Conservation (phyloP, 30 jellyfish, hydroid and myxozoan species). For the Hydractinia echinata region DNA sequence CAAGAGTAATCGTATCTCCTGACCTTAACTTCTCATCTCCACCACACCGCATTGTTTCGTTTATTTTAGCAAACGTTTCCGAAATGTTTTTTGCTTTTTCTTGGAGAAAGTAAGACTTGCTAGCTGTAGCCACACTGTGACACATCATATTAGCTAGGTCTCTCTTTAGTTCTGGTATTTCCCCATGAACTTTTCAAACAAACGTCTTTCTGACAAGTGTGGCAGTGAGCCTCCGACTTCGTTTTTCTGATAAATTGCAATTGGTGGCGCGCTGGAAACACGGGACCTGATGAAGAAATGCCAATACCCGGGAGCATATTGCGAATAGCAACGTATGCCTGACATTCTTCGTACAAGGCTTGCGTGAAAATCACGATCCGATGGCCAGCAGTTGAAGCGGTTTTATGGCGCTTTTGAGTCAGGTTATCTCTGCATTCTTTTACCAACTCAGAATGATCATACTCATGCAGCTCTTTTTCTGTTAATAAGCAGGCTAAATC, state of each 20-base stretch:
- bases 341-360: not conserved
- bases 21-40: not conserved
- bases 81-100: not conserved
- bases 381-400: too few relatives aligned
- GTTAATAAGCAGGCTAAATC: not conserved
- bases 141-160: constrained; percentile 6
- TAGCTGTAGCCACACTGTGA: not conserved
- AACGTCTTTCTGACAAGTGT: not conserved
- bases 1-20: too few relatives aligned
- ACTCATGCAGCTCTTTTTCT: too few relatives aligned
- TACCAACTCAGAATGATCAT: too few relatives aligned
- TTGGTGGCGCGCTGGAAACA: not conserved
- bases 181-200: not conserved
- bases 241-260: not conserved
- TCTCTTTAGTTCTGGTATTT: not conserved
- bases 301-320: constrained; percentile 1
- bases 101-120: not conserved
- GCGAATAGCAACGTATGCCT: not conserved
- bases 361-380: not conserved
- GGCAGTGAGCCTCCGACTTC: not conserved
- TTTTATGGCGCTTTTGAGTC: too few relatives aligned
- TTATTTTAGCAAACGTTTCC: not conserved
- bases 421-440: too few relatives aligned
- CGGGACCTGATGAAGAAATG: not conserved
- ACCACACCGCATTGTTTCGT: not conserved